A percentile compares a stretch with the other conserved stretches of the same genome.
These are phyloP conservation scores for Menidia menidia DNA, from an alignment of 2,797 vertebrate species.

Conservation along the genomic window DNA sequence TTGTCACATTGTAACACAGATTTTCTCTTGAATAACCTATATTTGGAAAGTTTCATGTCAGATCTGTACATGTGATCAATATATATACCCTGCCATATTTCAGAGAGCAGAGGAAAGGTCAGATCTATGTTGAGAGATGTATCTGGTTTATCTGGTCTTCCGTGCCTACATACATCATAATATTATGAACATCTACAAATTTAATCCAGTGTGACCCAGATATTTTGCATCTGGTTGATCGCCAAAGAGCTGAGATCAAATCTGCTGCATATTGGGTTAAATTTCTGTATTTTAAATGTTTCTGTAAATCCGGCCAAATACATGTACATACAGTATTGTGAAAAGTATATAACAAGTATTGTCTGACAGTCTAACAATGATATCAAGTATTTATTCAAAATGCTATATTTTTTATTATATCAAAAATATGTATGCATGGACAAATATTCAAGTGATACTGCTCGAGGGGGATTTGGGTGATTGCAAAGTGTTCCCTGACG, in stretches of 20 bases:
- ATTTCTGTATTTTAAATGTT: slow-evolving; percentile 56
- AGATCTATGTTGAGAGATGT: slow-evolving; percentile 28
- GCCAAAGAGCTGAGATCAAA: slow-evolving; percentile 65
- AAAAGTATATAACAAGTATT: slow-evolving; percentile 77
- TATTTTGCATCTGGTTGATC: slow-evolving; percentile 55
- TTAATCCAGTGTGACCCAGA: slow-evolving; percentile 71
- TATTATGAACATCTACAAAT: slow-evolving; percentile 48
- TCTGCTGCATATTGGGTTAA: slow-evolving; percentile 60
- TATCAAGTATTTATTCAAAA: slow-evolving; percentile 86
- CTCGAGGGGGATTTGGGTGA: slow-evolving; percentile 53
- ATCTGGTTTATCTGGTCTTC: slow-evolving; percentile 62
- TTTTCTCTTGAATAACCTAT: slow-evolving; percentile 17
- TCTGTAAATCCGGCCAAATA: slow-evolving; percentile 74
- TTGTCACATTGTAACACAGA: slow-evolving; percentile 45
- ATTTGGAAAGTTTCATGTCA: slow-evolving; percentile 29
- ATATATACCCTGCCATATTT: slow-evolving; percentile 21
- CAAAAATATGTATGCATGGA: slow-evolving; percentile 83
- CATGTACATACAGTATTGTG: slow-evolving; percentile 79
- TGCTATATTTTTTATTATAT: slow-evolving; percentile 85
- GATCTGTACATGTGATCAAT: slow-evolving; percentile 20
- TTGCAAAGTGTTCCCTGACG: slow-evolving; percentile 56
- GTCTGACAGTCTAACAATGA: slow-evolving; percentile 77
- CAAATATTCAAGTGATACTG: slow-evolving; percentile 66
- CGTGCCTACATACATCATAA: slow-evolving; percentile 58
- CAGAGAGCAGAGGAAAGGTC: slow-evolving; percentile 29